phyloP scores from a whole-genome alignment of 2,888 invertebrate genomes.

The Tipula vernalis region DNA sequence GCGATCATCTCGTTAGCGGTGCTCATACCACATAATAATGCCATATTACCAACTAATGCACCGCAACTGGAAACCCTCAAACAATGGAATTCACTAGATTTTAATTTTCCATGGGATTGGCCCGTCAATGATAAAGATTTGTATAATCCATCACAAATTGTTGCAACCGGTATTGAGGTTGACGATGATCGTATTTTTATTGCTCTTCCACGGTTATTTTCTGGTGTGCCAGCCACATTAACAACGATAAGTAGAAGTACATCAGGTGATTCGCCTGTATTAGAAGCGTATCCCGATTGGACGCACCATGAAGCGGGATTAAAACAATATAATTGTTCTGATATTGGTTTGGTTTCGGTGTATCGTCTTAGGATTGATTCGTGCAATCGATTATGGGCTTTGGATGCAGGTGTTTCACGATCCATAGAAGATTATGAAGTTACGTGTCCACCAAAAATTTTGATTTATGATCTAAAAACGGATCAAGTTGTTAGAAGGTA shows the following conservation, averaged over 20 bases:
- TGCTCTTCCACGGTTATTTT: constrained; percentile 59
- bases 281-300: constrained; percentile 66
- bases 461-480: constrained; percentile 64
- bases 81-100: constrained; percentile 57
- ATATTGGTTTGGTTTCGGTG: constrained; percentile 62
- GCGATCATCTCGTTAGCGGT: not conserved
- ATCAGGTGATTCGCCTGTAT: constrained; percentile 52
- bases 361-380: constrained; percentile 63
- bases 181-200: constrained; percentile 59
- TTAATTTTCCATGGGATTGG: constrained; percentile 50
- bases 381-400: constrained; percentile 72
- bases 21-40: not conserved
- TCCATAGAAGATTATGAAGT: constrained; percentile 50
- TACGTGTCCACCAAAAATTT: constrained; percentile 66
- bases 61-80: constrained; percentile 45
- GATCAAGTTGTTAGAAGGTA: constrained; percentile 47
- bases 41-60: not conserved
- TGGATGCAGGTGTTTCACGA: constrained; percentile 52
- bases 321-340: constrained; percentile 60
- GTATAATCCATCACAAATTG: constrained; percentile 51
- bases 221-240: constrained; percentile 65
- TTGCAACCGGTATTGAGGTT: constrained; percentile 65
- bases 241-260: constrained; percentile 54
- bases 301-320: constrained; percentile 60
- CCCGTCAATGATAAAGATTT: constrained; percentile 41